Evolutionary conservation across 2,113 vertebrate species (phyloP).

Genomic region (Gavialis gangeticus): DNA sequence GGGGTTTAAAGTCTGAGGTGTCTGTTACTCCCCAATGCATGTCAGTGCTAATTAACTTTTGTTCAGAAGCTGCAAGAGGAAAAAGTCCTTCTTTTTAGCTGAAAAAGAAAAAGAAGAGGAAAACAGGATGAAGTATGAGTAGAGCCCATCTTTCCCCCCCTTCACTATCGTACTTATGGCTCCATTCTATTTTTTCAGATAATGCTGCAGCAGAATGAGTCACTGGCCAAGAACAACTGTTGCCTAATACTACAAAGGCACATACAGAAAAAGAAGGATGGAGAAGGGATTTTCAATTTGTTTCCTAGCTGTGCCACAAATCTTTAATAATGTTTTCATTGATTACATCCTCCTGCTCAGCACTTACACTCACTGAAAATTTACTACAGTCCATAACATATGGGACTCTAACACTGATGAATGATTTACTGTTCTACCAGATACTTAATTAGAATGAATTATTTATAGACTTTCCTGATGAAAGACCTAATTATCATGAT

Average conservation of each 20-base stretch:
- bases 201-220: not conserved
- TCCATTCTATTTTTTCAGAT: slow-evolving; percentile 24
- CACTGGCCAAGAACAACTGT: not conserved
- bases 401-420: slow-evolving; percentile 28
- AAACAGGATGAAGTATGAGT: not conserved
- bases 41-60: not conserved
- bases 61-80: not conserved
- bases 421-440: slow-evolving; percentile 66
- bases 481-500: slow-evolving; percentile 72
- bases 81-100: not conserved
- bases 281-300: slow-evolving; percentile 30
- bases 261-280: slow-evolving; percentile 50
- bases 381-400: slow-evolving; percentile 46
- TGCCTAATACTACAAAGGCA: slow-evolving; percentile 5
- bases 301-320: slow-evolving; percentile 41
- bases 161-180: not conserved
- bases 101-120: not conserved
- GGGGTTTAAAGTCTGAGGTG: not conserved
- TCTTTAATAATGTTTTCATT: slow-evolving; percentile 69
- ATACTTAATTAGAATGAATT: slow-evolving; percentile 80
- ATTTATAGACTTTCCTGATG: slow-evolving; percentile 70
- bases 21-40: not conserved
- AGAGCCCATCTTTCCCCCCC: not conserved
- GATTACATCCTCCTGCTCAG: slow-evolving; percentile 45
- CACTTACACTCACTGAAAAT: slow-evolving; percentile 58